Evolutionary conservation across 2,797 vertebrate species (phyloP).

Genomic region (Microctenopoma stevenorrisi): DNA sequence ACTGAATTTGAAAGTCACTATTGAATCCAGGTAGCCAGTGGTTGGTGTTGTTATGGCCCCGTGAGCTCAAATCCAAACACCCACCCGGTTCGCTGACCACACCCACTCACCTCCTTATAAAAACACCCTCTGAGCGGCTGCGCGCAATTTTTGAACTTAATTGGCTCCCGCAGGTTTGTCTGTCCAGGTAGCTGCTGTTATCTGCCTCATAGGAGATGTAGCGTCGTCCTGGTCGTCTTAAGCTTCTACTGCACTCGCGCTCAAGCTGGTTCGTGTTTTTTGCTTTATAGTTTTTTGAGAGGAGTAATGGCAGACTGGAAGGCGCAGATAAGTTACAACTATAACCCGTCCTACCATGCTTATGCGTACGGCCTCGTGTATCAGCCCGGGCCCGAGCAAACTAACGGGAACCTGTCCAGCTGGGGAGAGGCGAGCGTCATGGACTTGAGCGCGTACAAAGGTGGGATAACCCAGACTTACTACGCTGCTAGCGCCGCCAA

Average conservation of each 20-base stretch:
- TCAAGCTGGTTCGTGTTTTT: fast-evolving
- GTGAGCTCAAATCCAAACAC: neutral
- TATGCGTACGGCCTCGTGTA: conserved; percentile 80
- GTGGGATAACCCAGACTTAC: conserved; percentile 49
- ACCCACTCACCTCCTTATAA: conserved; percentile 42
- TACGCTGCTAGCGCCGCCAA: conserved; percentile 46
- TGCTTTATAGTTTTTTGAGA: neutral
- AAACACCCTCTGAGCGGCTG: neutral
- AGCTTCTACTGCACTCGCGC: fast-evolving
- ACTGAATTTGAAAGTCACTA: neutral
- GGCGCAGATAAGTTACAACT: conserved; percentile 76
- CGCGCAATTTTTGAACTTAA: neutral
- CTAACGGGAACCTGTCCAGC: conserved; percentile 41
- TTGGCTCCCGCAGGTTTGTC: fast-evolving
- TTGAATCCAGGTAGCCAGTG: neutral
- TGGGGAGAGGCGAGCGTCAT: conserved; percentile 65
- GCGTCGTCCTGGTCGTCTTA: fast-evolving
- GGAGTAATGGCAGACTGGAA: conserved; percentile 82
- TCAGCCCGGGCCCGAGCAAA: conserved; percentile 69
- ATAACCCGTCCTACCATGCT: conserved; percentile 75
- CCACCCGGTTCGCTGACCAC: conserved; percentile 15
- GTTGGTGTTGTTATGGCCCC: fast-evolving
- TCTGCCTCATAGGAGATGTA: fast-evolving
- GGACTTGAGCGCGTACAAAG: conserved; percentile 48
- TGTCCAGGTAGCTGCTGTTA: neutral